Evolutionary conservation across 2,113 vertebrate species (phyloP), one percentile per base, ranked within the genome.

Genomic region (Tragulus kanchil): DNA sequence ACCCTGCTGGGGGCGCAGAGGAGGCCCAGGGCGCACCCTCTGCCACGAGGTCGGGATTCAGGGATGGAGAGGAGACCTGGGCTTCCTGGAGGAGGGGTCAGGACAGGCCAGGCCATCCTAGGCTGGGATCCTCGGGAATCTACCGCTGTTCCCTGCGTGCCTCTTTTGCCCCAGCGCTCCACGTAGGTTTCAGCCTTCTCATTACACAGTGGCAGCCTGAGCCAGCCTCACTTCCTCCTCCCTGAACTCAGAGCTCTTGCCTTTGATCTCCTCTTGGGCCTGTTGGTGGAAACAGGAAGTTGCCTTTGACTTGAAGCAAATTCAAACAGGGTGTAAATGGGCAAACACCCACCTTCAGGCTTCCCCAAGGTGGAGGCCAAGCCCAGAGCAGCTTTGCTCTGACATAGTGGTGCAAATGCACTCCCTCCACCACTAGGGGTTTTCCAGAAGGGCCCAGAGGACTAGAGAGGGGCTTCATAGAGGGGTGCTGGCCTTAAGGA

Each of bases 261-360:
- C 97, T 98, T 98, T 97, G 97, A 97, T 98, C 96, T 98, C 82
- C 85, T 73, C 94, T 95, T 58, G 78, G 82, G 84, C 94, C 92
- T 82, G 92, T 26, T 93, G 87, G 85, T 93, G 78, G 97, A 95
- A 98, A 97, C 97, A 96, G 97, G 98, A 98, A 98, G 97, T 98
- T 45, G 86, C 96, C 94, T 97, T 93, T 88, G 96, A 96, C 97
- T 96, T 61, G 96, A 92, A 97, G 96, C 98, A 96, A 85, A 96
- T 78, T 82, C 78, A 82, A 28, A 50, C 87, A 67, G 81, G 93
- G 90, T 93, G 90, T 97, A 93, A 95, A 97, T 77, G 97, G 87
- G 67, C 85, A 31, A 61, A 89, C 48, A 92, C 56, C 90, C 95
- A 86, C 71, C 93, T 86, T 8, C 31, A 16, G 56, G 77, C 88